A percentile compares a stretch with the other conserved stretches of the same genome.
phyloP scores from a whole-genome alignment of 1,140 invertebrate genomes.

The Platyura marginata region DNA sequence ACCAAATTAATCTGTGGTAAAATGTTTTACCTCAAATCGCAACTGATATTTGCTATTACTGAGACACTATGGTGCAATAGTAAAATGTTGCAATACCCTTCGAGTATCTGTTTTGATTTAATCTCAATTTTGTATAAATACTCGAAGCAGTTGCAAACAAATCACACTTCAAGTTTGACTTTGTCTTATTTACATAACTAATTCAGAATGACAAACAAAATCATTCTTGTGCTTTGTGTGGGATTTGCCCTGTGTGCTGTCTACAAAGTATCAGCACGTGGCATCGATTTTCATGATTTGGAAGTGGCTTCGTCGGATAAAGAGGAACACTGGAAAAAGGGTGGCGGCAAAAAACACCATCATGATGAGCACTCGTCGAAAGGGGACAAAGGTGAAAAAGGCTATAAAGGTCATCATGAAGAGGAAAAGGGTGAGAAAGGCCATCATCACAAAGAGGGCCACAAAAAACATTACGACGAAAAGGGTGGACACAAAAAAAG shows the following conservation, averaged over 20 bases:
- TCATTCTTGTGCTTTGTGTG: neutral
- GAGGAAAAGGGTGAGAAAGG: conserved; percentile 36
- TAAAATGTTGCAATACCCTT: no score
- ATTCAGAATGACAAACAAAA: neutral
- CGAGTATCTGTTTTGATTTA: no score
- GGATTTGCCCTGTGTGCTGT: neutral
- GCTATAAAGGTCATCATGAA: conserved; percentile 16
- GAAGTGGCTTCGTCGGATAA: conserved; percentile 16
- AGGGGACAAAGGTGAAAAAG: conserved; percentile 32
- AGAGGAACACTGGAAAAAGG: conserved; percentile 26
- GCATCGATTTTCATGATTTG: conserved; percentile 11
- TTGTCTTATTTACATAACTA: no score
- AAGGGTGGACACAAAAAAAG: conserved; percentile 57
- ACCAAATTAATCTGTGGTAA: no score
- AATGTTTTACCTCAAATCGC: no score
- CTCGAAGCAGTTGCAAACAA: no score
- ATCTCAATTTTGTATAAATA: no score
- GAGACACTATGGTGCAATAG: no score
- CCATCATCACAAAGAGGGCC: conserved; percentile 48
- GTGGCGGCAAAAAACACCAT: conserved; percentile 35
- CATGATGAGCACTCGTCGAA: conserved; percentile 33
- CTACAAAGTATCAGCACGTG: conserved; percentile 4
- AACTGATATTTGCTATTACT: no score
- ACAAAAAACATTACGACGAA: conserved; percentile 49
- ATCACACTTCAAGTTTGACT: no score